phyloP scores from a whole-genome alignment of 2,888 invertebrate genomes.

The Cheilosia urbana region DNA sequence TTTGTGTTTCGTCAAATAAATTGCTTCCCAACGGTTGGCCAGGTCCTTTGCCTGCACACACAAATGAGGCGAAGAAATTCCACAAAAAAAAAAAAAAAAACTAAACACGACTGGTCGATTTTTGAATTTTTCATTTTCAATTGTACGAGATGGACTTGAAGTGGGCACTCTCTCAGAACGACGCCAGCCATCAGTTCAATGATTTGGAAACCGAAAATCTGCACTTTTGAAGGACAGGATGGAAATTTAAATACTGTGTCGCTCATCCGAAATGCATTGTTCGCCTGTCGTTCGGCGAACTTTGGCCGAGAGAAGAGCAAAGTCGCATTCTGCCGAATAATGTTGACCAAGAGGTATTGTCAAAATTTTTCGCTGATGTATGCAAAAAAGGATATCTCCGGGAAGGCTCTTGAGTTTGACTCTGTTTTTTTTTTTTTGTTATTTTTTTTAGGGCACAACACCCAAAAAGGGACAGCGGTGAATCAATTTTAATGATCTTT shows the following conservation, averaged over 20 bases:
- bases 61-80: slow-evolving; percentile 56
- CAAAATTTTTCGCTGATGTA: slow-evolving; percentile 69
- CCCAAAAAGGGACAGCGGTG: slow-evolving; percentile 44
- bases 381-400: slow-evolving; percentile 72
- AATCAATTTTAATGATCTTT: slow-evolving; percentile 79
- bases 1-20: slow-evolving; percentile 75
- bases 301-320: slow-evolving; percentile 49
- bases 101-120: not conserved
- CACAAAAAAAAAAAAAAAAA: slow-evolving; percentile 1
- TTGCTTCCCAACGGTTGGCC: slow-evolving; percentile 44
- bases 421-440: not conserved
- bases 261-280: slow-evolving; percentile 54
- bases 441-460: slow-evolving; percentile 5
- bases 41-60: slow-evolving; percentile 5
- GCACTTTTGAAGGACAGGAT: slow-evolving; percentile 82
- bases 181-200: slow-evolving; percentile 77
- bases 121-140: slow-evolving; percentile 36
- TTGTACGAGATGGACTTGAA: slow-evolving; percentile 22
- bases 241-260: slow-evolving; percentile 77
- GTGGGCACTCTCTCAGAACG: slow-evolving; percentile 12
- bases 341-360: slow-evolving; percentile 63
- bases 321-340: slow-evolving; percentile 60
- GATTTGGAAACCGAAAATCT: slow-evolving; percentile 82
- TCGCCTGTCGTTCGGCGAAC: slow-evolving; percentile 57
- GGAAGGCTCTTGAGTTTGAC: slow-evolving; percentile 21